These are phyloP conservation scores for Lagopus leucura DNA, from an alignment of 2,113 vertebrate species.

Conservation along the genomic window DNA sequence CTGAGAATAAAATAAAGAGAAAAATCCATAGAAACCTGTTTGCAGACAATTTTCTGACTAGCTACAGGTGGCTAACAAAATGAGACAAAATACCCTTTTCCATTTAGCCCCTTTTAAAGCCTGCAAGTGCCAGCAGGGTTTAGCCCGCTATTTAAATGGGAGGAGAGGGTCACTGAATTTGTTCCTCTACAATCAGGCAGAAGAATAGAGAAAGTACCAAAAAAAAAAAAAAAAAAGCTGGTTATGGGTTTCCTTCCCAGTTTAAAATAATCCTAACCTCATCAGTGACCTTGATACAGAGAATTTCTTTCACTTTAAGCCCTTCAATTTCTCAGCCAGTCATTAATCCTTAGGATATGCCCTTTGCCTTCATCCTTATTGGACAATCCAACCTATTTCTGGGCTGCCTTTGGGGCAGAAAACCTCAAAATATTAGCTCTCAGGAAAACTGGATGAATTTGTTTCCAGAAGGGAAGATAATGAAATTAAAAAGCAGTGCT, in stretches of 20 bases:
- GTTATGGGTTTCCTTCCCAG: not conserved
- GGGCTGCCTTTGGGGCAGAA: not conserved
- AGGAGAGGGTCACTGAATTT: not conserved
- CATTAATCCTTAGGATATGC: slow-evolving; percentile 27
- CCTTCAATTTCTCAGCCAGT: not conserved
- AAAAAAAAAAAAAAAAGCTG: not conserved
- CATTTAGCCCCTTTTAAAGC: not conserved
- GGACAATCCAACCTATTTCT: slow-evolving; percentile 27
- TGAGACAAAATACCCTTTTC: not conserved
- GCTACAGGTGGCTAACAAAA: not conserved
- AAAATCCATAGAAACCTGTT: not conserved
- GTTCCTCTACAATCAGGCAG: not conserved
- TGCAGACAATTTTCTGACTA: not conserved
- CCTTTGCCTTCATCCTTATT: slow-evolving; percentile 30
- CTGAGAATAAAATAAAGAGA: not conserved
- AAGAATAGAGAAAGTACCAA: not conserved
- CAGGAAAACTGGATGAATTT: not conserved
- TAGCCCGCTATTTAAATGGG: not conserved
- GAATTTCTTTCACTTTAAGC: slow-evolving; percentile 5
- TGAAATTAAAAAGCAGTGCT: not conserved
- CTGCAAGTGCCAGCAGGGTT: not conserved
- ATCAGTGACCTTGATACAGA: not conserved
- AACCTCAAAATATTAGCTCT: not conserved
- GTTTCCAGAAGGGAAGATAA: not conserved
- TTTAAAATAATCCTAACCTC: not conserved